Evolutionary conservation across 2,797 vertebrate genomes (phyloP), one percentile per base, ranked within the genome.

Genomic region (Vespertilio murinus): DNA sequence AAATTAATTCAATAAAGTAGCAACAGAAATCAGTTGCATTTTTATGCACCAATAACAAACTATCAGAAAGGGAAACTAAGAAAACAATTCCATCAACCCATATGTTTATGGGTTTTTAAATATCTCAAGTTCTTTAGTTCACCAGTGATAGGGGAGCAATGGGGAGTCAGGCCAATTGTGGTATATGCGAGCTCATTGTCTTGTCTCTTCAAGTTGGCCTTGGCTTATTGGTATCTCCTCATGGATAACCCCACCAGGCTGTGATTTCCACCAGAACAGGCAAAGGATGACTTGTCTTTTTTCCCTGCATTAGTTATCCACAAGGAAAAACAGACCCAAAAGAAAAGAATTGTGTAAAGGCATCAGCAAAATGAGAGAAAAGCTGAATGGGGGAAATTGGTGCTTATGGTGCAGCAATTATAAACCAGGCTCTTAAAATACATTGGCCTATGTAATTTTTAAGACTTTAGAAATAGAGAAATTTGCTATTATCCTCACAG

Each of bases 401-500:
- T 84, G 42, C 71, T 88, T 73, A 65, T 25, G 4, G 5, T 38
- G 6, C 2, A 42, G 9, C 14, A 61, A 81, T 30, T 70, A 18
- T 45, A 38, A 16, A 25, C n/a, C 4, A 78, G 38, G 59, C 30
- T 42, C 22, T 59, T 67, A 38, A 85, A 79, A 69, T 40, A 3
- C 45, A 73, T 47, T 93, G 59, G 88, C 16, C 77, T 77, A 28
- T 64, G 64, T 82, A 88, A 82, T 85, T 88, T n/a, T 80, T 6
- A 61, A 89, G 90, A 67, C 61, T 35, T 89, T 20, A 45, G 82
- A 86, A 92, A 75, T 80, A 28, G 71, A 82, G 8, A 40, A 88
- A 9, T 88, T 82, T 30, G 17, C 75, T 86, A 56, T 88, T 83
- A 67, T 18, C 49, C n/a, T 17, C 33, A 40, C 71, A 59, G 45